Conservation (phyloP, 2,797 vertebrate species). For the Danio jaintianensis region DNA sequence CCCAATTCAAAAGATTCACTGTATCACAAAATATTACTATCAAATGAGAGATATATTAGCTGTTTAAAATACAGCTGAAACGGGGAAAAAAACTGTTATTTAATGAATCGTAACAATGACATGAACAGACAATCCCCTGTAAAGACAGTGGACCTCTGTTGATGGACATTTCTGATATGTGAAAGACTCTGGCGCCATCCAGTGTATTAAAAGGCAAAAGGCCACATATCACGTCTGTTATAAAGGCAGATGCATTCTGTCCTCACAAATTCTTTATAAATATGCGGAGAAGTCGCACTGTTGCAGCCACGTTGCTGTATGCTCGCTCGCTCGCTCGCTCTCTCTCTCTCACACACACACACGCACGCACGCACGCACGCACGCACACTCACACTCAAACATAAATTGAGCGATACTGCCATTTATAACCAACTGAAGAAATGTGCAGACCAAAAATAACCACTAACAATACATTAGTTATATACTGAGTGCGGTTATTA, state of each 20-base stretch:
- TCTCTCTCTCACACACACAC: too few relatives aligned
- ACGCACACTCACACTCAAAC: too few relatives aligned
- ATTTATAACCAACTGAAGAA: too few relatives aligned
- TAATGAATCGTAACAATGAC: not conserved
- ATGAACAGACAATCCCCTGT: too few relatives aligned
- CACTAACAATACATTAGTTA: not conserved
- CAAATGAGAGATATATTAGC: not conserved
- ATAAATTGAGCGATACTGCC: not conserved
- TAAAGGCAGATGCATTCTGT: not conserved
- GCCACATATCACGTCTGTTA: too few relatives aligned
- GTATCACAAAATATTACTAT: not conserved
- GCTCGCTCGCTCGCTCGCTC: too few relatives aligned
- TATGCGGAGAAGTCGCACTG: not conserved
- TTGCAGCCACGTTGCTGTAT: not conserved
- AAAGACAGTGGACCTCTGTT: not conserved
- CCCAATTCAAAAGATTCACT: too few relatives aligned
- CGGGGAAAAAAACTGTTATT: not conserved
- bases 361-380: too few relatives aligned
- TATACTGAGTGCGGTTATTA: not conserved
- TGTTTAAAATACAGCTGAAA: not conserved
- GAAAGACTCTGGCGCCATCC: conserved; percentile 24
- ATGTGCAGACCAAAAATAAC: not conserved
- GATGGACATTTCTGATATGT: not conserved
- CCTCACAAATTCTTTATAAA: not conserved
- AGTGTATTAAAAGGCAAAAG: not conserved